Base-by-base conservation (phyloP, 2,888 invertebrate species). In the Abrostola tripartita region DNA sequence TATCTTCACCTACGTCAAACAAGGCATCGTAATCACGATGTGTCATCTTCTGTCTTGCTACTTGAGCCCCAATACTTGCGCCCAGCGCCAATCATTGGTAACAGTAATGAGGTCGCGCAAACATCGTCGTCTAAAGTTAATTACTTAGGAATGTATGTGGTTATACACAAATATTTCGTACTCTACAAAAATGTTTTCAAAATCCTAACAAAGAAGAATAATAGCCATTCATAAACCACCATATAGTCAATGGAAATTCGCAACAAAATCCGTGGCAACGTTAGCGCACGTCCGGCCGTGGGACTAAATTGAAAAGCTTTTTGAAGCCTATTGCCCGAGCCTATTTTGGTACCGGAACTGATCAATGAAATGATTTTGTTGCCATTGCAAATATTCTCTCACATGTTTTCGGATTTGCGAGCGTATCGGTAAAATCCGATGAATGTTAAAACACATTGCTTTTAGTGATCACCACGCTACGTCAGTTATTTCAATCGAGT, bases 321-420 rank as follows among this genome's bases (percentile, higher is more conserved):
- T 82, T 77, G 79, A 79, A 77, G 76, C 81, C 80, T 81, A 83
- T 84, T 81, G 80, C 65, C 74, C 61, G 68, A 81, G 65, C 78
- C 81, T 81, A 83, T 85, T 84, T 82, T 75, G 76, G 79, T 81
- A 83, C 79, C 79, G 71, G 65, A 59, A 58, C 61, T 78, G 82
- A 83, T 86, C 82, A 85, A 83, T 84, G 78, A 76, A 85, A 84
- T 84, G 76, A 86, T 86, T 86, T 81, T 82, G 81, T 81, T 81
- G 74, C 67, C 77, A 74, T 76, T 81, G 79, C 81, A 87, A 85
- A 87, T 85, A 86, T 81, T 68, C 70, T 68, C 74, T 75, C 72
- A 71, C 61, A 76, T 71, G 68, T 77, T 82, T 70, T 64, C 53
- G 60, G 54, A 61, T 58, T 61, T 41, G 47, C 57, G 51, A 51